A percentile compares a stretch with the other conserved stretches of the same genome.
Evolutionary conservation across 2,888 invertebrate species (phyloP).

Genomic region (Sesia bembeciformis): DNA sequence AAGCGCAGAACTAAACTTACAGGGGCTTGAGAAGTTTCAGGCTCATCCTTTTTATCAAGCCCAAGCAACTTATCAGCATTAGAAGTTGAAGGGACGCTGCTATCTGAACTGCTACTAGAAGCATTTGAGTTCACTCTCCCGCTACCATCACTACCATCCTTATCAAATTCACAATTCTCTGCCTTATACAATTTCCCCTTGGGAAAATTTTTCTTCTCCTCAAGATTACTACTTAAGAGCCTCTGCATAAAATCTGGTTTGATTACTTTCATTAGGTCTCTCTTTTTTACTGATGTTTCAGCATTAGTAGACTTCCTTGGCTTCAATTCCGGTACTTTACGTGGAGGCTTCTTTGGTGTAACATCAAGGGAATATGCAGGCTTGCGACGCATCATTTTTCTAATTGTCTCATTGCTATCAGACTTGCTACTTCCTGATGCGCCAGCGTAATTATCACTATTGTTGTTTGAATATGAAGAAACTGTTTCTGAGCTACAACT

Average conservation of each 20-base stretch:
- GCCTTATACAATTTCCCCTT: constrained; percentile 61
- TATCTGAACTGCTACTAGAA: constrained; percentile 52
- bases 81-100: constrained; percentile 56
- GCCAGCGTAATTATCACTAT: background rate
- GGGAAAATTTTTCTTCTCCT: constrained; percentile 55
- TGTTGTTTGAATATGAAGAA: constrained; percentile 38
- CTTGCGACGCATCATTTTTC: constrained; percentile 48
- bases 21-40: constrained; percentile 30
- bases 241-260: constrained; percentile 58
- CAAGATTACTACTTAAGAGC: constrained; percentile 43
- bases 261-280: constrained; percentile 23
- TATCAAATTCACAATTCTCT: constrained; percentile 23
- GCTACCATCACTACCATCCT: constrained; percentile 29
- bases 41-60: constrained; percentile 35
- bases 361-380: constrained; percentile 25
- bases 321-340: background rate
- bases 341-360: background rate
- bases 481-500: constrained; percentile 46
- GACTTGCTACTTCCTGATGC: constrained; percentile 53
- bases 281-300: background rate
- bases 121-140: constrained; percentile 54
- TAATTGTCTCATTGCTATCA: constrained; percentile 51
- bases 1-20: too few species aligned
- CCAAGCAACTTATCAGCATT: constrained; percentile 61
- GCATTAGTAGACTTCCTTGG: background rate